A percentile compares a stretch with the other conserved stretches of the same genome.
Conservation (phyloP, 2,797 vertebrate species). For the Fratercula arctica region DNA sequence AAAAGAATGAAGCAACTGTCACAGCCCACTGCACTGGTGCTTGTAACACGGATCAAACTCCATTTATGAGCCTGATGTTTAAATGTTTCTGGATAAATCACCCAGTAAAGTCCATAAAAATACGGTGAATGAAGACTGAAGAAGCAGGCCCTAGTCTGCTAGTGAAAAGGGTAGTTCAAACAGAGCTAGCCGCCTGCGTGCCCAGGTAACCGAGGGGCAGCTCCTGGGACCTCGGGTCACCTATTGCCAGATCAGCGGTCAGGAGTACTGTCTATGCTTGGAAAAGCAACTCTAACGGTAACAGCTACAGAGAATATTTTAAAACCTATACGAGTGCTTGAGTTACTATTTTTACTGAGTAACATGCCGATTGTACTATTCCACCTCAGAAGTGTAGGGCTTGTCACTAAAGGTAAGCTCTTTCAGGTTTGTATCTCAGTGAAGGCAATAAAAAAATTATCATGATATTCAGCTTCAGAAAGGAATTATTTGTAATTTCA, state of each 20-base stretch:
- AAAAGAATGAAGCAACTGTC: neutral
- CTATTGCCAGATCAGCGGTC: neutral
- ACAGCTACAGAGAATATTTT: neutral
- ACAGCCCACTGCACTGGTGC: neutral
- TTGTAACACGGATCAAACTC: neutral
- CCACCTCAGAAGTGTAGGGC: neutral
- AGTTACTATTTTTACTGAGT: neutral
- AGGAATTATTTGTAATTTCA: neutral
- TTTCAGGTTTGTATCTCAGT: neutral
- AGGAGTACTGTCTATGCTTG: neutral
- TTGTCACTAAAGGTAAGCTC: neutral
- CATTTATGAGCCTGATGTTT: neutral
- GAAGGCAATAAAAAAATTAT: neutral
- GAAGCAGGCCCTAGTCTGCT: neutral
- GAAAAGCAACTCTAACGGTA: neutral
- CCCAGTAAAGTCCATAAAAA: neutral
- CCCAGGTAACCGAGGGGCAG: neutral
- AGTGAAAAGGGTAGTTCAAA: neutral
- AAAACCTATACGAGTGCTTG: neutral
- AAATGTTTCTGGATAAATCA: neutral
- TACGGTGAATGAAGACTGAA: neutral
- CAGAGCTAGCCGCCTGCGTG: neutral
- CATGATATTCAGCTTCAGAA: neutral
- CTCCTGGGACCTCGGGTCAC: neutral
- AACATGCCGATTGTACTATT: neutral